Conservation (phyloP, 37 sponge, comb jelly and placozoan genomes). For the Theonella swinhoei region DNA sequence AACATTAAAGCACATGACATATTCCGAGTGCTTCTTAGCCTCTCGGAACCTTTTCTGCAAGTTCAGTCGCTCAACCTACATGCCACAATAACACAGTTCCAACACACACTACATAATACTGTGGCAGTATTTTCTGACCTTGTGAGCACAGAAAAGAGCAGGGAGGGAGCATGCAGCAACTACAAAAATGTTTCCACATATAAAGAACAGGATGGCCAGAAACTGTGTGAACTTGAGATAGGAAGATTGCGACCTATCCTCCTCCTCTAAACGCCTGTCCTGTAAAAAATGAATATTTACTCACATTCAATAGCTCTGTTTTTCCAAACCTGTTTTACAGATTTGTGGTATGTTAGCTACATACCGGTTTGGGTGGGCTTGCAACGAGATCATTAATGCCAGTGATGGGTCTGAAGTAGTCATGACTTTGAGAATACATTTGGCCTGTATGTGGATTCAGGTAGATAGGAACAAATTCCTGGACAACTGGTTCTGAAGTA, state of each 20-base stretch:
- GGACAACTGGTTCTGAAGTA: neutral
- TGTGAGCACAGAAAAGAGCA: slow-evolving; percentile 15
- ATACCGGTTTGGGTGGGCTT: neutral
- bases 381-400: neutral
- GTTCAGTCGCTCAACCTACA: slow-evolving; percentile 9
- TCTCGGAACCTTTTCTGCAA: neutral
- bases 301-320: too few species aligned
- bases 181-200: slow-evolving; percentile 15
- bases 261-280: neutral
- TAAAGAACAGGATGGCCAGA: slow-evolving; percentile 11
- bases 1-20: slow-evolving; percentile 10
- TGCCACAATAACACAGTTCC: neutral
- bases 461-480: neutral
- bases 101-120: neutral
- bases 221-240: slow-evolving; percentile 27
- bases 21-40: slow-evolving; percentile 34
- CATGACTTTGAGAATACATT: neutral
- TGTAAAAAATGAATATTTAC: too few species aligned
- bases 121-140: slow-evolving; percentile 4
- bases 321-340: too few species aligned
- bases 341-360: too few species aligned
- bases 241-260: neutral
- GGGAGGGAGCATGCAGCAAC: slow-evolving; percentile 17
- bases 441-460: neutral
- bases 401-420: neutral